Evolutionary conservation across 2,888 invertebrate genomes (phyloP), one percentile per base, ranked within the genome.

Genomic region (Amitus sp.): DNA sequence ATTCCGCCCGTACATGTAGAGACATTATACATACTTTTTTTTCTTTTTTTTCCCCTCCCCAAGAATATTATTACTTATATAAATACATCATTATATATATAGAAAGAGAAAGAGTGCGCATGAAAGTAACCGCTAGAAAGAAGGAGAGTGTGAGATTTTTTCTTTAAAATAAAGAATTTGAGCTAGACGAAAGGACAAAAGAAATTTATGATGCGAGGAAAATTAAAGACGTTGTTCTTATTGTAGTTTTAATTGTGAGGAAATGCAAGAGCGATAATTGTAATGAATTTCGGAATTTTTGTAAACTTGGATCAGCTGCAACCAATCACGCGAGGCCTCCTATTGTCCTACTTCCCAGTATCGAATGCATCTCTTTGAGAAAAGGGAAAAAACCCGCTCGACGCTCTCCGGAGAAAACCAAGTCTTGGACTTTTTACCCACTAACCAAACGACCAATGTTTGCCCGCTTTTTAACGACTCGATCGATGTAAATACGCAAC

Each of bases 21-120:
- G 71, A 73, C 71, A 74, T 76, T 74, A 77, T 74, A 73, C 69
- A 74, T 72, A 73, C 69, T 66, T 69, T 67, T 69, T 69, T 70
- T 72, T 70, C 66, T 13, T 12, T 15, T 37, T 37, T 15, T 37
- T 37, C 15, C 12, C 12, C n/a, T n/a, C 68, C 69, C 72, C 73
- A 74, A 75, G 70, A 78, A 76, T 75, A 77, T 75, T 74, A 76
- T 77, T 75, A 75, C 72, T 77, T 73, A 76, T 73, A 75, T n/a
- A n/a, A 74, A 75, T 74, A 76, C 74, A 72, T 75, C 69, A 75
- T 72, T 76, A 72, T 70, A 69, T 71, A 69, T 71, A 70, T 51
- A 71, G 65, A 69, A 64, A 62, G 43, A 60, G 48, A 23, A 23
- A 47, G 47, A 57, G 54, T 43, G 56, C 59, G 65, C 57, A 63